Conservation (phyloP, 1,140 invertebrate genomes). For the Bombus ignitus region DNA sequence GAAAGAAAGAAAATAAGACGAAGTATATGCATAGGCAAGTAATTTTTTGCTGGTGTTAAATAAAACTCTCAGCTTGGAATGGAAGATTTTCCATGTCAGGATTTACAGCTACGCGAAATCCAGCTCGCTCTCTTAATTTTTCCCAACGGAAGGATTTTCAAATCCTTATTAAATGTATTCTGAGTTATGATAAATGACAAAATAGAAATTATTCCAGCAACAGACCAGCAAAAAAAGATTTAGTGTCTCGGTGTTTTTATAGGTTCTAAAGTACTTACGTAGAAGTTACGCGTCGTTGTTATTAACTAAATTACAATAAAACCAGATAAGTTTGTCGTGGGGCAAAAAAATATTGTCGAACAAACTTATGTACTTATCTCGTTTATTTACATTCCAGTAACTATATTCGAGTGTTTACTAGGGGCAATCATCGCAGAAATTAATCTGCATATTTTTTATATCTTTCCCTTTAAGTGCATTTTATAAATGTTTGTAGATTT, state of each 20-base stretch:
- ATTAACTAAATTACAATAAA: not conserved
- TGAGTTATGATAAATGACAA: not conserved
- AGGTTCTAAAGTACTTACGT: not conserved
- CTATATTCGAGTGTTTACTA: not conserved
- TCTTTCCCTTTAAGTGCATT: no score
- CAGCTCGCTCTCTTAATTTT: not conserved
- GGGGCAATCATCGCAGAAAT: not conserved
- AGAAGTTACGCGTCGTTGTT: not conserved
- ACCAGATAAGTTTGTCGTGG: not conserved
- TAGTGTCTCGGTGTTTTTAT: not conserved
- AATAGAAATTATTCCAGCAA: slow-evolving; percentile 5
- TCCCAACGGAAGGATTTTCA: not conserved
- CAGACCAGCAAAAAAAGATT: not conserved
- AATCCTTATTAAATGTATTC: not conserved
- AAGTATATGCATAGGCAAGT: no score
- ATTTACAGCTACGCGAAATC: not conserved
- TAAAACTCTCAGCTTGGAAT: not conserved
- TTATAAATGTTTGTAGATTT: no score
- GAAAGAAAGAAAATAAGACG: not conserved
- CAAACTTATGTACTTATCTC: not conserved
- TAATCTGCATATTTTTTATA: not conserved
- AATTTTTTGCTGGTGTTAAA: not conserved
- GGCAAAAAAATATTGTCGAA: not conserved
- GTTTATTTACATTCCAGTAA: not conserved
- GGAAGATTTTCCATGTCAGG: not conserved